A percentile compares a stretch with the other conserved stretches of the same genome.
These are phyloP conservation scores for Salticus scenicus DNA, from an alignment of 2,888 invertebrate species.

Conservation along the genomic window DNA sequence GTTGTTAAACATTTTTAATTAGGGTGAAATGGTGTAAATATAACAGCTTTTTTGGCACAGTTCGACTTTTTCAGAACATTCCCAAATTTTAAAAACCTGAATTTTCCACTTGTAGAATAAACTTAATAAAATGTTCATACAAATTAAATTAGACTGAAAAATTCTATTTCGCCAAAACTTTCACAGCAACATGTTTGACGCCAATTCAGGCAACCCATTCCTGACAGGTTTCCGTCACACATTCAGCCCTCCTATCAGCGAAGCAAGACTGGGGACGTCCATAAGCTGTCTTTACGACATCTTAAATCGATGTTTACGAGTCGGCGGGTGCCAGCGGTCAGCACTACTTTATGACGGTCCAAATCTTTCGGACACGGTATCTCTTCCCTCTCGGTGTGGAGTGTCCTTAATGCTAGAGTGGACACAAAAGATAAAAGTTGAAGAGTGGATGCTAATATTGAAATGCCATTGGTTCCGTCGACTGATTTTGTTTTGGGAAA, in stretches of 20 bases:
- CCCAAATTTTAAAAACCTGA: too few species aligned
- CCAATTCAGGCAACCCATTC: slow-evolving; percentile 5
- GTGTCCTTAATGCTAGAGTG: not conserved
- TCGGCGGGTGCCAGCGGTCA: slow-evolving; percentile 49
- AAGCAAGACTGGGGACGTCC: slow-evolving; percentile 30
- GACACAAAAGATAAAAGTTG: slow-evolving; percentile 3
- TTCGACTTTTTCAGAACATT: too few species aligned
- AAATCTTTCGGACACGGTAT: slow-evolving; percentile 8
- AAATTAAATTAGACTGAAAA: too few species aligned
- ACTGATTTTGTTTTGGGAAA: not conserved
- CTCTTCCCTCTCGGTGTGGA: not conserved
- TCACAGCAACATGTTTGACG: too few species aligned
- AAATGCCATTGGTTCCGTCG: not conserved
- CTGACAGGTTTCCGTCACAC: slow-evolving; percentile 28
- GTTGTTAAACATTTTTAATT: too few species aligned
- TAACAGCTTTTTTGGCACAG: too few species aligned
- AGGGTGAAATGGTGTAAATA: too few species aligned
- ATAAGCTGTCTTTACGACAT: slow-evolving; percentile 63
- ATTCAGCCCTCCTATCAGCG: slow-evolving; percentile 11
- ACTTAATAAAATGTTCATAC: too few species aligned
- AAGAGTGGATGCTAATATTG: not conserved
- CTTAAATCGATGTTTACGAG: slow-evolving; percentile 68
- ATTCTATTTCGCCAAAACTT: too few species aligned
- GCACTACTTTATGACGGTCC: slow-evolving; percentile 51
- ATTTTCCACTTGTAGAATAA: too few species aligned